Percentiles rank a stretch among this genome's conserved stretches.
Conservation (phyloP, 1,140 invertebrate genomes). For the Ceratina calcarata region DNA sequence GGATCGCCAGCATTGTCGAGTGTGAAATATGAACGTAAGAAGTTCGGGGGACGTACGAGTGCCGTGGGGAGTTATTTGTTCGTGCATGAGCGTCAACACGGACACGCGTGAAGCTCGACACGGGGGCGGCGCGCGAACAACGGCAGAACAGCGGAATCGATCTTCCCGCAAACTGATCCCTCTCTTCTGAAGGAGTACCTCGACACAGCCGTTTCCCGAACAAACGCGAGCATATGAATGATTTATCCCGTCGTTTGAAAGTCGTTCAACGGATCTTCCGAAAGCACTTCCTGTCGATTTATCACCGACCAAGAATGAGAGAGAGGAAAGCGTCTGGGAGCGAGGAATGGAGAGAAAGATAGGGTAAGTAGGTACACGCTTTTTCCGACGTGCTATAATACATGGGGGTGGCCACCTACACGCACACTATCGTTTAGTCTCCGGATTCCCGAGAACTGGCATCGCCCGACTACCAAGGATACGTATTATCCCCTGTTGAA, state of each 20-base stretch:
- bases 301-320: background rate
- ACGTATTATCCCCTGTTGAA: slow-evolving; percentile 28
- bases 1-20: background rate
- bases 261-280: slow-evolving; percentile 38
- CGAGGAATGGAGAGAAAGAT: too few species aligned
- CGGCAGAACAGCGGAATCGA: background rate
- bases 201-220: slow-evolving; percentile 11
- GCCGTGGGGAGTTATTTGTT: background rate
- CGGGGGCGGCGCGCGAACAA: background rate
- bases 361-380: background rate
- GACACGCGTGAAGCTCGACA: too few species aligned
- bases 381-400: background rate
- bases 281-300: slow-evolving; percentile 36
- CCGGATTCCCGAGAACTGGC: background rate
- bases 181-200: background rate
- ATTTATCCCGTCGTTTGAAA: slow-evolving; percentile 43
- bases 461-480: background rate
- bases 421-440: background rate
- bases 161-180: slow-evolving; percentile 6
- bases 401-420: background rate
- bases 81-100: background rate
- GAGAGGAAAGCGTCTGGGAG: background rate
- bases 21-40: slow-evolving; percentile 30
- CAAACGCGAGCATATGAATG: slow-evolving; percentile 47
- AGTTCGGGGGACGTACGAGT: background rate